Conservation (phyloP, 2,113 vertebrate species). For the Equus quagga region DNA sequence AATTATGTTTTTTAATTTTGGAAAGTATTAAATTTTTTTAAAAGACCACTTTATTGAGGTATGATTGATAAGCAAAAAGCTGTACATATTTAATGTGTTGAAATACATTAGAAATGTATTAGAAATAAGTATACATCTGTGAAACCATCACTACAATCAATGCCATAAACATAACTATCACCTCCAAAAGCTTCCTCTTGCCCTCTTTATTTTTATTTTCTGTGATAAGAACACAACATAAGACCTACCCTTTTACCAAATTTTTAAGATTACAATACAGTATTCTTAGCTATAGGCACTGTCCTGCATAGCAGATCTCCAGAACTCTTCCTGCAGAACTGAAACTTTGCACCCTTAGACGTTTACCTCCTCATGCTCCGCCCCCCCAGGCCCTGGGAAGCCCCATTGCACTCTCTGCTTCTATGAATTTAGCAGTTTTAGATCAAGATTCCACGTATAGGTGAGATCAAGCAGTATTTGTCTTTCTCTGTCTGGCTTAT, state of each 20-base stretch:
- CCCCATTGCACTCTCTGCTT: background rate
- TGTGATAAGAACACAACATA: background rate
- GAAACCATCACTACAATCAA: background rate
- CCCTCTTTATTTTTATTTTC: background rate
- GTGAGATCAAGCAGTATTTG: background rate
- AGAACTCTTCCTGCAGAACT: background rate
- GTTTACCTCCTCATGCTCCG: accelerated
- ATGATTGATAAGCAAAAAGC: background rate
- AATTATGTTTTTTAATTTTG: background rate
- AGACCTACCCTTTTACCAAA: background rate
- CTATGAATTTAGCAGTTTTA: background rate
- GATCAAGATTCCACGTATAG: background rate
- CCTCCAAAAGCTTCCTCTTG: background rate
- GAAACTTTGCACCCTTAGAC: background rate
- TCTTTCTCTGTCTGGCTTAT: background rate
- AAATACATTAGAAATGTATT: too few species aligned
- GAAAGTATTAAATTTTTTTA: background rate
- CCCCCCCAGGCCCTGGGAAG: too few species aligned
- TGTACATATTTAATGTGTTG: background rate
- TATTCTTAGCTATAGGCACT: background rate
- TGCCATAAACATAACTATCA: background rate
- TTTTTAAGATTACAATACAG: background rate
- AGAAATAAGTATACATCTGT: background rate
- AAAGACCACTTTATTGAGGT: background rate
- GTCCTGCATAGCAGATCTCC: accelerated